Base-by-base conservation (phyloP, 2,113 vertebrate genomes). In the Rallus limicola region DNA sequence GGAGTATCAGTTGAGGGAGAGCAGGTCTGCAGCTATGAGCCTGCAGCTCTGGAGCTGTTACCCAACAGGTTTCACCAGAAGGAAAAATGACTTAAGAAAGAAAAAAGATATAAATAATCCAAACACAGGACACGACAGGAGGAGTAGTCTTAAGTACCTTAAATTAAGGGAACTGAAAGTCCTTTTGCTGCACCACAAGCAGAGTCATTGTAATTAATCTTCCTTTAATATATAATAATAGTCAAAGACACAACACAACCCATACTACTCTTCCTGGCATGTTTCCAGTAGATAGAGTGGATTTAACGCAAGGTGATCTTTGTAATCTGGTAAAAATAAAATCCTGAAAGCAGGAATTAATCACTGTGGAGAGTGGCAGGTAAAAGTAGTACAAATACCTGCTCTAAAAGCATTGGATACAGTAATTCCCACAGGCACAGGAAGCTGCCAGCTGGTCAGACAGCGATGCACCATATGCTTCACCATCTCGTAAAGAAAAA, bases 371-470 rank as follows among this genome's bases (percentile, higher is more conserved):
- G 82, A 59, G 34, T 40, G 50, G 48, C 38, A 89, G 72, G 70
- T 75, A 70, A 87, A 95, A 80, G 74, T 7, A 2, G 50, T 75
- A 48, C 33, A 85, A 87, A 90, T 72, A 50, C 28, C 58, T 70
- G 50, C 68, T 91, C 71, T 68, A 36, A 83, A 88, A 87, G 56
- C 52, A 21, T 9, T 67, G 56, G 78, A 53, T 88, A 53, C 55
- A 74, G 86, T 82, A 69, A 89, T 89, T 79, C 84, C 40, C 70
- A 85, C 44, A 80, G 81, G 85, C 56, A 85, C 11, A 68, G 79
- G 87, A 92, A 93, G 72, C 36, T 91, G 79, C 79, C 93, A 84
- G 79, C 74, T 87, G n/a, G 70, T 92, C 80, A 93, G 86, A 34
- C 62, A 68, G 16, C 0, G 2, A 62, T 88, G 60, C 10, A 59